Percentiles rank a stretch among this genome's conserved stretches.
Evolutionary conservation across 2,888 invertebrate genomes (phyloP).

Genomic region (Tyria jacobaeae): DNA sequence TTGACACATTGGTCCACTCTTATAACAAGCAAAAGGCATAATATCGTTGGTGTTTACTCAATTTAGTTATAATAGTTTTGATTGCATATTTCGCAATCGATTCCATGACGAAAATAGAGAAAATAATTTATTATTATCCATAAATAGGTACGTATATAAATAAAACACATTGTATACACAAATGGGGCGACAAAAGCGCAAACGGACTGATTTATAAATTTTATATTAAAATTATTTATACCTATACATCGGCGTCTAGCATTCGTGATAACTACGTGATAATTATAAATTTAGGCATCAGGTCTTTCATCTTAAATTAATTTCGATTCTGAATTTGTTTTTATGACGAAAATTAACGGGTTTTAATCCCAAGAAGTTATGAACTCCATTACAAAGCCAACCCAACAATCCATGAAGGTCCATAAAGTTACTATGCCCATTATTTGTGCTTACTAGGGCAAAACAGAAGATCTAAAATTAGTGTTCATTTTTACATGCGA

Average conservation of each 20-base stretch:
- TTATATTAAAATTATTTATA: conserved; percentile 28
- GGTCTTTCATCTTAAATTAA: background rate
- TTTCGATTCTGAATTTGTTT: too few relatives aligned
- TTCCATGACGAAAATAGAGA: background rate
- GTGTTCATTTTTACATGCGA: background rate
- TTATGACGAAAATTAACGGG: background rate
- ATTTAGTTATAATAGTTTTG: conserved; percentile 31
- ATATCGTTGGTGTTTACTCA: conserved; percentile 59
- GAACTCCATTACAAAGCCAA: background rate
- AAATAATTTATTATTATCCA: conserved; percentile 11
- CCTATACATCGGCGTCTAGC: conserved; percentile 44
- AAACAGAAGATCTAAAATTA: too few relatives aligned
- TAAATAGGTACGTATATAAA: conserved; percentile 29
- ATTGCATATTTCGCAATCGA: conserved; percentile 11
- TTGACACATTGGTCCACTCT: conserved; percentile 83
- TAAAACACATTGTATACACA: conserved; percentile 23
- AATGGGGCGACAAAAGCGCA: conserved; percentile 30
- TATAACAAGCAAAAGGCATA: conserved; percentile 82
- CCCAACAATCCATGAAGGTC: background rate
- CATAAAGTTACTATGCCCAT: too few relatives aligned
- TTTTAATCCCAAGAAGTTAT: background rate
- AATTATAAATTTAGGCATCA: conserved; percentile 9
- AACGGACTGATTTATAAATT: conserved; percentile 33
- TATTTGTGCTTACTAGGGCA: too few relatives aligned
- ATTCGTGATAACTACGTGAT: conserved; percentile 44